These are phyloP conservation scores for Proterorhinus semilunaris DNA, from an alignment of 2,113 vertebrate species.

Conservation along the genomic window DNA sequence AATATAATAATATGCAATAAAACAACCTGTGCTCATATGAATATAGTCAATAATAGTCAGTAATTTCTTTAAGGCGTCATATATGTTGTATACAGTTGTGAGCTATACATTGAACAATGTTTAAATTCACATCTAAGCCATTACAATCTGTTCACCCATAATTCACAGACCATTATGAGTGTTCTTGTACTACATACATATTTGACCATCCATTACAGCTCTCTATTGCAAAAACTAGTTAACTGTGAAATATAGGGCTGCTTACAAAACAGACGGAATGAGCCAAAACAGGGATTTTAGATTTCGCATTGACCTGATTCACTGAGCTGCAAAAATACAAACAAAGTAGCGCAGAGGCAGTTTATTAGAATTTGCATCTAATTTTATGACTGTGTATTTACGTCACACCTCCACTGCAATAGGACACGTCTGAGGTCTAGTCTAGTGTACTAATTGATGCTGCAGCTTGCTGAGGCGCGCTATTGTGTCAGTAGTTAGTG, in stretches of 20 bases:
- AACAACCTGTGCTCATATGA: too few relatives aligned
- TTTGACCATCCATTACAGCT: neutral
- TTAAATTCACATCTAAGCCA: neutral
- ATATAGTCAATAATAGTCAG: too few relatives aligned
- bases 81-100: too few relatives aligned
- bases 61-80: too few relatives aligned
- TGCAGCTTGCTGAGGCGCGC: conserved; percentile 15
- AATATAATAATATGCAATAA: too few relatives aligned
- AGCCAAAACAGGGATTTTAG: neutral
- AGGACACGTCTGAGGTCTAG: neutral
- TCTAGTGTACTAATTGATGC: conserved; percentile 8
- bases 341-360: neutral
- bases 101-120: neutral
- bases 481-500: conserved; percentile 25
- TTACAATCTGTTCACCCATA: neutral
- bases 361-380: neutral
- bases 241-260: neutral
- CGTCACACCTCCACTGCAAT: neutral
- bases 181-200: neutral
- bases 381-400: neutral
- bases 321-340: neutral
- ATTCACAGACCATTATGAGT: neutral
- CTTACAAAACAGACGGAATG: neutral
- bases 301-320: neutral
- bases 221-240: neutral